Evolutionary conservation across 2,797 vertebrate genomes (phyloP).

Genomic region (Schizothorax lantsangensis): DNA sequence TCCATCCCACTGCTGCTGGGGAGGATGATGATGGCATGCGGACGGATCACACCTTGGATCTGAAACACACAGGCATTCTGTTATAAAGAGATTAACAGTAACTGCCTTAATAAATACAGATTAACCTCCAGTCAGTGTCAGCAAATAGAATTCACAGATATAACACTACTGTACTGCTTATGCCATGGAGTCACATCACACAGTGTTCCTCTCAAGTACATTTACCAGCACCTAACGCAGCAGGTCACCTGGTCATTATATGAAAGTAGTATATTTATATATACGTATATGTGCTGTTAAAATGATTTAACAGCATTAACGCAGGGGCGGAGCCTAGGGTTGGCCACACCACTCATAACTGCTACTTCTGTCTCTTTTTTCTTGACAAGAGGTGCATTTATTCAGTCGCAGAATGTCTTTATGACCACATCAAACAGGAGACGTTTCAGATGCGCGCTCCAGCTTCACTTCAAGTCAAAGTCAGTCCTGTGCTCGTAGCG

Average conservation of each 20-base stretch:
- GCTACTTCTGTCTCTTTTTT: no score
- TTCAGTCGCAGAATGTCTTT: no score
- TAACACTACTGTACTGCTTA: not conserved
- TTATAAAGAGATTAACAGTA: not conserved
- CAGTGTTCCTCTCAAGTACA: not conserved
- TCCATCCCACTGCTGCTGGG: conserved; percentile 91
- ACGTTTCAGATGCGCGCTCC: no score
- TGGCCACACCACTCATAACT: no score
- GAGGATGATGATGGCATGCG: conserved; percentile 93
- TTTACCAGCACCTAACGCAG: not conserved
- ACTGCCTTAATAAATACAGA: not conserved
- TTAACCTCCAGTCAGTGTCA: not conserved
- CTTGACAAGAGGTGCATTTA: no score
- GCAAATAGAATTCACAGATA: not conserved
- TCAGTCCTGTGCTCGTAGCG: no score
- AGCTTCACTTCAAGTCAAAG: no score
- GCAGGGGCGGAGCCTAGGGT: no score
- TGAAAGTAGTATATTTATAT: no score
- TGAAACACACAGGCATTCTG: conserved; percentile 62
- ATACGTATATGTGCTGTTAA: no score
- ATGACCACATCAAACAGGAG: no score
- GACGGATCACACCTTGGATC: conserved; percentile 87
- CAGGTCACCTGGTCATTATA: not conserved
- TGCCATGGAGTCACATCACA: not conserved
- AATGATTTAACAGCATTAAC: no score